These are phyloP conservation scores for Hypotaenidia okinawae DNA, from an alignment of 2,797 vertebrate genomes.

Conservation along the genomic window DNA sequence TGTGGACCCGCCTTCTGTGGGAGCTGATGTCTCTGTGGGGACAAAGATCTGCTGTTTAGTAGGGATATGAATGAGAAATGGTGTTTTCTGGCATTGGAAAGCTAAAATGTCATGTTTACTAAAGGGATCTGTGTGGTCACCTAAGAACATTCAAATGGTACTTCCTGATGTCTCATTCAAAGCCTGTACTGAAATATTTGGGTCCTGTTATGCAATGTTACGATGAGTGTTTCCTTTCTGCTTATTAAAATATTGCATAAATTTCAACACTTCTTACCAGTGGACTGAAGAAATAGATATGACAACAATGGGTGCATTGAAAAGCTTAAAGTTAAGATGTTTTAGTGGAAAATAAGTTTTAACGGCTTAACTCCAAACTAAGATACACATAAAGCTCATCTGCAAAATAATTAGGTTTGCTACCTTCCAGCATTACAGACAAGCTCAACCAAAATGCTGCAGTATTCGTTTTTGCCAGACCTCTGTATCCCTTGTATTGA, in stretches of 20 bases:
- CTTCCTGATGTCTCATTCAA: neutral
- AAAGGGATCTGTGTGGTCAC: neutral
- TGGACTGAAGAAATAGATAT: neutral
- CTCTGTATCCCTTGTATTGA: neutral
- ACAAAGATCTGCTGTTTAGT: neutral
- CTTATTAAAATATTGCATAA: slow-evolving; percentile 3
- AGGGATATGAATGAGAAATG: neutral
- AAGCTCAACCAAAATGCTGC: neutral
- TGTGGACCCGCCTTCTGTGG: slow-evolving; percentile 37
- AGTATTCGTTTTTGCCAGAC: neutral
- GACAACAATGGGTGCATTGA: neutral
- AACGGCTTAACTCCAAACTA: no score
- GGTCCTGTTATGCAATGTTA: neutral
- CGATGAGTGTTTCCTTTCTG: neutral
- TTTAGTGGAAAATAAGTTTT: slow-evolving; percentile 14
- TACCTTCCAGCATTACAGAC: neutral
- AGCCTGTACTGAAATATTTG: neutral
- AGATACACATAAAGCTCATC: neutral
- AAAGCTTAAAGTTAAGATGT: neutral
- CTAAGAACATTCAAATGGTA: neutral
- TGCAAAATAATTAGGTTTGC: neutral
- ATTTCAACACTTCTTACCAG: neutral
- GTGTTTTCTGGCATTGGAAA: neutral
- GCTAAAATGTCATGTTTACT: neutral
- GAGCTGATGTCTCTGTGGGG: neutral